A percentile compares a stretch with the other conserved stretches of the same genome.
phyloP scores from a whole-genome alignment of 1,140 invertebrate genomes.

The Lordiphosa mommai region DNA sequence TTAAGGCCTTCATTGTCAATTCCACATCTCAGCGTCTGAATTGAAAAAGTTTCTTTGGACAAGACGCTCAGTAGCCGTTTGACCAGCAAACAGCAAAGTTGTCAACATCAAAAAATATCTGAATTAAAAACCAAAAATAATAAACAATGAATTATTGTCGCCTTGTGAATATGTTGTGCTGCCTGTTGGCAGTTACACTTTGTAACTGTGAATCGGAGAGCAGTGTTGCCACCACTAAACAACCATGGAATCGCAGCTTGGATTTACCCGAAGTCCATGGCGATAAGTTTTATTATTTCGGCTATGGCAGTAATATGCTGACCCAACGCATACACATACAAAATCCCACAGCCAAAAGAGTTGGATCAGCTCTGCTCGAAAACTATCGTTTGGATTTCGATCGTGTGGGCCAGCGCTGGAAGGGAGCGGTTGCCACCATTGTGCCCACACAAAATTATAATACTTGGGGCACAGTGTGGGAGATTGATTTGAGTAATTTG shows the following conservation, averaged over 20 bases:
- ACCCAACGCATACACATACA: constrained; percentile 54
- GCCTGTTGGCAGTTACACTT: background rate
- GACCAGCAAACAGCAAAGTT: background rate
- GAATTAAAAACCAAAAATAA: background rate
- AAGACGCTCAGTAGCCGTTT: constrained; percentile 13
- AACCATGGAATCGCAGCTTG: constrained; percentile 6
- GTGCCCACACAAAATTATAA: constrained; percentile 37
- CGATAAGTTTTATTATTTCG: constrained; percentile 61
- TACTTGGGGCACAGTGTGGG: constrained; percentile 63
- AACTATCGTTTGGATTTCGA: constrained; percentile 63
- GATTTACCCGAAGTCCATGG: constrained; percentile 47
- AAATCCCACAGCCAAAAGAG: constrained; percentile 41
- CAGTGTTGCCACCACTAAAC: background rate
- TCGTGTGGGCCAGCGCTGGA: constrained; percentile 26
- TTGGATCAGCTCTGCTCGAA: constrained; percentile 32
- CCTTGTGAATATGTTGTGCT: background rate
- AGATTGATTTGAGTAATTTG: constrained; percentile 57
- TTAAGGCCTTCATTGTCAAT: too few relatives aligned
- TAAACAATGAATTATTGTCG: constrained; percentile 4
- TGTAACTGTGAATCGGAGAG: background rate
- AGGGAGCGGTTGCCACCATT: constrained; percentile 61
- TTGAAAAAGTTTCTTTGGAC: too few relatives aligned
- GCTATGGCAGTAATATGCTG: constrained; percentile 72
- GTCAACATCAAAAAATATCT: background rate
- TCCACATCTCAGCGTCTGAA: too few relatives aligned